Conservation (phyloP, 2,113 vertebrate genomes). For the Cottus gobio region DNA sequence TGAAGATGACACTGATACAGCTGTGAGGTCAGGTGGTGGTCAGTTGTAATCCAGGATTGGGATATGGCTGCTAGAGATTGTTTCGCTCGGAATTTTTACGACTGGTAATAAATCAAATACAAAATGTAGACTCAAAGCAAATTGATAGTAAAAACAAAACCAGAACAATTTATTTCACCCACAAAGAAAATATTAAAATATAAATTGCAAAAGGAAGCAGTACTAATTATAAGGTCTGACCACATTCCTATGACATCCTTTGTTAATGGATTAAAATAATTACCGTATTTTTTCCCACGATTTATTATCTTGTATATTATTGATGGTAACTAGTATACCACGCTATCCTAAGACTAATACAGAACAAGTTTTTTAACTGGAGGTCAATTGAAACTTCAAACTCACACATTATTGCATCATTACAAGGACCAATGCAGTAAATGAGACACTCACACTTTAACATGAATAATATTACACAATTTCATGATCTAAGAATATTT, state of each 20-base stretch:
- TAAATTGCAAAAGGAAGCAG: neutral
- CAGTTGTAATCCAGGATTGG: slow-evolving; percentile 38
- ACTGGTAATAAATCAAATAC: slow-evolving; percentile 39
- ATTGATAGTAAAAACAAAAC: slow-evolving; percentile 20
- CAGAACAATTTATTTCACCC: slow-evolving; percentile 11
- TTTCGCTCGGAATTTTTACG: slow-evolving; percentile 41
- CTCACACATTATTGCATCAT: slow-evolving; percentile 1
- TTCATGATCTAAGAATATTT: neutral
- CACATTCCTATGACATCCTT: neutral
- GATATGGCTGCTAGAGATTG: slow-evolving; percentile 14
- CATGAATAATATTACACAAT: neutral
- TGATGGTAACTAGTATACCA: neutral
- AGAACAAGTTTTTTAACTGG: neutral
- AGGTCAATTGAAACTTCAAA: neutral
- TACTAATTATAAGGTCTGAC: neutral
- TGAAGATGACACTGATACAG: slow-evolving; percentile 58
- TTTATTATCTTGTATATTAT: neutral
- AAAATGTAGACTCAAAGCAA: slow-evolving; percentile 29
- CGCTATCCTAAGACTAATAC: neutral
- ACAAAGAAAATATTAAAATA: neutral
- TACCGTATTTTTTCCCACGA: neutral
- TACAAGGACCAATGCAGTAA: neutral
- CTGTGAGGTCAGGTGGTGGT: slow-evolving; percentile 52
- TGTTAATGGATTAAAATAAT: neutral
- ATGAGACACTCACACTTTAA: neutral